Evolutionary conservation across 1,140 invertebrate species (phyloP).

Genomic region (Drosophila rhopaloa): DNA sequence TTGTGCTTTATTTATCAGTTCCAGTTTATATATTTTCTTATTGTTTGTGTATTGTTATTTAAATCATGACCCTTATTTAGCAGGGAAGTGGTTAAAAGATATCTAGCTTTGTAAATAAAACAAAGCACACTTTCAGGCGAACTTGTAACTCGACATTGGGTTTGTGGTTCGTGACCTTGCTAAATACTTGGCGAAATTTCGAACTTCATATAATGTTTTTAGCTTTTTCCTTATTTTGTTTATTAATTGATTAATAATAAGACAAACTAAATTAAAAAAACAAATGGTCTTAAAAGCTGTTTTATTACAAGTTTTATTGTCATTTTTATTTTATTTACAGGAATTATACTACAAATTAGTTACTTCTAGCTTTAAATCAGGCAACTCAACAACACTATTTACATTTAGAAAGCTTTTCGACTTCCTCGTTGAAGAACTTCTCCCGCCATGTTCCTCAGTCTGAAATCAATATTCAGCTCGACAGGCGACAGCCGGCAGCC

Average conservation of each 20-base stretch:
- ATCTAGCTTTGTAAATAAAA: not conserved
- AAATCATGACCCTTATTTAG: too few relatives aligned
- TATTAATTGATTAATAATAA: not conserved
- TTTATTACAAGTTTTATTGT: not conserved
- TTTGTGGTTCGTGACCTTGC: constrained; percentile 3
- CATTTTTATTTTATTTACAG: not conserved
- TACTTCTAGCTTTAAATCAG: not conserved
- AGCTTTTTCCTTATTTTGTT: not conserved
- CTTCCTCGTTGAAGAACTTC: constrained; percentile 16
- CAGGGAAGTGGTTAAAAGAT: too few relatives aligned
- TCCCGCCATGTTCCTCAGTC: constrained; percentile 14
- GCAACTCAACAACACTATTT: not conserved
- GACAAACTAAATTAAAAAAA: too few relatives aligned
- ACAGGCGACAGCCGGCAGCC: not conserved
- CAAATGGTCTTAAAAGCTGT: too few relatives aligned
- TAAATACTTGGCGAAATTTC: not conserved
- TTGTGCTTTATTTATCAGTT: too few relatives aligned
- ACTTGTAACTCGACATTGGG: not conserved
- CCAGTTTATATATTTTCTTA: too few relatives aligned
- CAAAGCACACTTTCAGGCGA: constrained; percentile 1
- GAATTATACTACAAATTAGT: not conserved
- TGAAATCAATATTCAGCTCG: constrained; percentile 21
- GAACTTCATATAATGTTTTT: not conserved
- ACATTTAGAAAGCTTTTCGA: constrained; percentile 9
- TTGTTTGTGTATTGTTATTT: too few relatives aligned